Base-by-base conservation (phyloP, 1,140 invertebrate genomes). In the Cydia fagiglandana region DNA sequence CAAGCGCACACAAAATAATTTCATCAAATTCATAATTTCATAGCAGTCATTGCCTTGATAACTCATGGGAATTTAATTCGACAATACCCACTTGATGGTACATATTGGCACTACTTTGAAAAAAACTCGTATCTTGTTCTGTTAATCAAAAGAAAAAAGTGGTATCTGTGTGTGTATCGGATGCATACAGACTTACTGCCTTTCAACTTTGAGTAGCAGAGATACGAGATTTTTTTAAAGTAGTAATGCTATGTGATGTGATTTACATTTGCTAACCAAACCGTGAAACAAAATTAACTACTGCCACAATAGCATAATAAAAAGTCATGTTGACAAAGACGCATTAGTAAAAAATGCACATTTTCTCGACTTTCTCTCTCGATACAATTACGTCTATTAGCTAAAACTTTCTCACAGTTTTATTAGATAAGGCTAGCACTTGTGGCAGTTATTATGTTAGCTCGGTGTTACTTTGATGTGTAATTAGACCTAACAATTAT, bases 311-410 rank as follows among this genome's bases (percentile, higher is more conserved):
- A 70, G 66, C 66, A 38, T 17, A 70, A 70, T 68, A 68, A 70
- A 70, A 70, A 70, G 66, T 53, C 15, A 64, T 73, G 70, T 64
- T 75, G 77, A 76, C 75, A 76, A 79, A 73, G 73, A 73, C 50
- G 50, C 73, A 79, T 77, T 77, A 76, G 73, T 64, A 75, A 79
- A 77, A 81, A 79, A 81, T 74, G 20, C 41, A 38, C 30, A 73
- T 74, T 82, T 85, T 84, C 83, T 76, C 73, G 70, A 81, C 86
- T 87, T 89, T 88, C 86, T 79, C 85, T 81, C 76, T 84, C 77
- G 47, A 83, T 87, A 80, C 80, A 84, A 83, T 88, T 84, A 86
- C 76, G 76, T 78, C 73, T 82, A 82, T 81, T 79, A 83, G 73
- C 45, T 79, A 78, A 75, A 79, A 84, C 83, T 87, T 86, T 89